Evolutionary conservation across 2,797 vertebrate species (phyloP), one percentile per base, ranked within the genome.

Genomic region (Astyanax mexicanus): DNA sequence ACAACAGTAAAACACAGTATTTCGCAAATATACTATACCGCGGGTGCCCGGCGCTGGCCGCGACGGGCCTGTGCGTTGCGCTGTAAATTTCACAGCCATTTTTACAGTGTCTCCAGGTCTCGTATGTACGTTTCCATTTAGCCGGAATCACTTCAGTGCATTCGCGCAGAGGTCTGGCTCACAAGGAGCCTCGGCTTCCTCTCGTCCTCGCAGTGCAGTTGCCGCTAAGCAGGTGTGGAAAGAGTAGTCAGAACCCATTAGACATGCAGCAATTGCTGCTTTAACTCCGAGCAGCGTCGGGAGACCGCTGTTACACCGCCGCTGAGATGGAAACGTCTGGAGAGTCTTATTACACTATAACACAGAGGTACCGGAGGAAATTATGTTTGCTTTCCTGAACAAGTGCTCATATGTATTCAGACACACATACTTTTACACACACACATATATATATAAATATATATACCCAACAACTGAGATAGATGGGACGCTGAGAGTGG

Each of bases 351-450:
- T 72, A 72, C 11, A 49, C 35, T n/a, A 17, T 60, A 58, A 66
- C 42, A 55, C 29, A 58, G 42, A 21, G 65, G 38, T 51, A 51
- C 29, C 15, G 35, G 40, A 68, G 64, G 35, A 67, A 72, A 60
- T 49, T n/a, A 67, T 67, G 52, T 73, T 72, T 72, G 21, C 42
- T 72, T 72, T 77, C 60, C 25, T 11, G 11, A 40, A 23, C 65
- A 67, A 49, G 65, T 32, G 44, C 44, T 13, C 23, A 70, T 70
- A 65, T 45, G 25, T 27, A 70, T 54, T 45, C 62, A 21, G 21
- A 25, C 6, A 12, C 29, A 75, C 37, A 2, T 37, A 2, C n/a
- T 7, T 2, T 4, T 60, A 19, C 67, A 42, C 21, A 47, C 37
- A 70, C 66, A 23, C 23, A 54, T 29, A 25, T n/a, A n/a, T n/a